Evolutionary conservation across 2,888 invertebrate species (phyloP).

Genomic region (Notodonta dromedarius): DNA sequence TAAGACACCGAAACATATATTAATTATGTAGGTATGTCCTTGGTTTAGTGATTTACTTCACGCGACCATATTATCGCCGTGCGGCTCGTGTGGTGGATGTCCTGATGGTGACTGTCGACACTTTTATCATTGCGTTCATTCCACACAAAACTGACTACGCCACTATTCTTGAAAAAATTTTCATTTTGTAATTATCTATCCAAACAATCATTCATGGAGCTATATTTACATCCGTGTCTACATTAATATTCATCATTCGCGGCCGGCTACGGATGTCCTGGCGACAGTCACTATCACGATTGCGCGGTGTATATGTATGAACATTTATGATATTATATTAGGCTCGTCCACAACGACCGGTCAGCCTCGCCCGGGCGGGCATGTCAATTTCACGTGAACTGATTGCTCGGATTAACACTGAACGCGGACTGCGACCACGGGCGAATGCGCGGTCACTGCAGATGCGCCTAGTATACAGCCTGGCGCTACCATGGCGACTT

Average conservation of each 20-base stretch:
- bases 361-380: no score
- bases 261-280: not conserved
- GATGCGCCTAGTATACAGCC: no score
- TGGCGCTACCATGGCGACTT: no score
- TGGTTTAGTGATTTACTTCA: no score
- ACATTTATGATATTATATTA: no score
- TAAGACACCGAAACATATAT: conserved; percentile 40
- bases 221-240: not conserved
- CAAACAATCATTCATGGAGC: not conserved
- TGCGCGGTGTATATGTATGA: no score
- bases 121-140: not conserved
- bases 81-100: conserved; percentile 14
- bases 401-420: no score
- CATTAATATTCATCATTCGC: not conserved
- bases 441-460: no score
- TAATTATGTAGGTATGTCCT: conserved; percentile 10
- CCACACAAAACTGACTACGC: not conserved
- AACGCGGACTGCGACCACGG: no score
- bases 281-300: not conserved
- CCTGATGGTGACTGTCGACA: conserved; percentile 17
- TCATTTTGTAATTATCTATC: not conserved
- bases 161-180: not conserved
- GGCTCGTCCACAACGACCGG: no score
- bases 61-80: conserved; percentile 22
- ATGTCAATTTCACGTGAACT: no score